Conservation (phyloP, 2,888 invertebrate genomes). For the Drosophila borborema region DNA sequence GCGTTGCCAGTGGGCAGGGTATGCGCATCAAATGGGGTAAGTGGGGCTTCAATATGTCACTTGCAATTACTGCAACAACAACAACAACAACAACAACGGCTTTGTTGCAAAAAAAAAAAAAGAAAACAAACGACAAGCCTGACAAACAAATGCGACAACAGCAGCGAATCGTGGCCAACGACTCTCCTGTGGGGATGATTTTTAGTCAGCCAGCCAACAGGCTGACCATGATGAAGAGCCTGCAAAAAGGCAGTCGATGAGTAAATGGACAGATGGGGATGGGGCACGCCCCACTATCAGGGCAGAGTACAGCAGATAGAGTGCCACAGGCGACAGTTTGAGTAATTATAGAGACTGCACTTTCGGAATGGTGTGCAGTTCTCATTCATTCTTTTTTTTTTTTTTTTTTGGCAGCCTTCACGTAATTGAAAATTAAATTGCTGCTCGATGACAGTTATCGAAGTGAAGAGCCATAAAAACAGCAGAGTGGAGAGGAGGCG, state of each 20-base stretch:
- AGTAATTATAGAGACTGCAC: slow-evolving; percentile 78
- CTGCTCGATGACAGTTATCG: slow-evolving; percentile 50
- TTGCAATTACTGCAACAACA: slow-evolving; percentile 64
- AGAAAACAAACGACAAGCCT: slow-evolving; percentile 56
- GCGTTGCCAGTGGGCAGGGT: slow-evolving; percentile 2
- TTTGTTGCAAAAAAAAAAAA: slow-evolving; percentile 15
- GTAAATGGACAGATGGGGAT: not conserved
- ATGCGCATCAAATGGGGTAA: slow-evolving; percentile 29
- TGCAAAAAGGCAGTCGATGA: slow-evolving; percentile 10
- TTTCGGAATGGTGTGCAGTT: slow-evolving; percentile 50
- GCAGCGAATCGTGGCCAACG: slow-evolving; percentile 26
- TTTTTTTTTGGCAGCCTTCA: slow-evolving; percentile 64
- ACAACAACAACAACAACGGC: not conserved
- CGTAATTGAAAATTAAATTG: slow-evolving; percentile 80
- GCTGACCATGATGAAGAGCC: slow-evolving; percentile 32
- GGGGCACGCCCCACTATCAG: not conserved
- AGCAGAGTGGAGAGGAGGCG: not conserved
- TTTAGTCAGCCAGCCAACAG: slow-evolving; percentile 35
- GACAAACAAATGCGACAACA: slow-evolving; percentile 73
- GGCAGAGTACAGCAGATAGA: slow-evolving; percentile 27
- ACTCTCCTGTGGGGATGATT: slow-evolving; percentile 49
- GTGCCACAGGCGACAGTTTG: slow-evolving; percentile 77
- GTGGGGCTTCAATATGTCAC: slow-evolving; percentile 68
- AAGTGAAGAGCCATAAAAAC: not conserved
- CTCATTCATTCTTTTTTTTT: slow-evolving; percentile 31